Conservation (phyloP, 1,140 invertebrate genomes). For the Papilio aristodemus region DNA sequence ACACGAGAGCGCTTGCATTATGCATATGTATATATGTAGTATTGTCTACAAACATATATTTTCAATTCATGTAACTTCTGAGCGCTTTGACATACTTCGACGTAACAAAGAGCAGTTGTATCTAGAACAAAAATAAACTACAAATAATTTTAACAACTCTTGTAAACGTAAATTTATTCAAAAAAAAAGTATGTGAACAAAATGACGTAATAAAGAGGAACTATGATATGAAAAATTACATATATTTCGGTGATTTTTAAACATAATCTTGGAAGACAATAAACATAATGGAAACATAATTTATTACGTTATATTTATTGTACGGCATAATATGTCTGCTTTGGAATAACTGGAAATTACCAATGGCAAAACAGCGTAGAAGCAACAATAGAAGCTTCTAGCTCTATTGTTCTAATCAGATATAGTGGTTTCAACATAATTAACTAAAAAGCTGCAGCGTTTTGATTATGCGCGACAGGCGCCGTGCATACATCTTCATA, state of each 20-base stretch:
- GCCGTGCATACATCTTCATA: constrained; percentile 24
- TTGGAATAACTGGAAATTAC: neutral
- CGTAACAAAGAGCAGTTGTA: neutral
- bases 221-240: too few species aligned
- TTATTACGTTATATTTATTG: neutral
- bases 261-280: too few species aligned
- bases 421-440: constrained; percentile 26
- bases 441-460: constrained; percentile 26
- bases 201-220: neutral
- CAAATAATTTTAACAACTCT: neutral
- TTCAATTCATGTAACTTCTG: constrained; percentile 16
- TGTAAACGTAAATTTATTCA: neutral
- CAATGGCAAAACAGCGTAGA: neutral
- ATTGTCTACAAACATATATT: constrained; percentile 13
- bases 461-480: constrained; percentile 28
- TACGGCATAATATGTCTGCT: neutral
- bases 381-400: constrained; percentile 18
- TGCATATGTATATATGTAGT: constrained; percentile 2
- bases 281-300: neutral
- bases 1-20: neutral
- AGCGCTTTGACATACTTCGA: constrained; percentile 19
- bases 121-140: neutral
- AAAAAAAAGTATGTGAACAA: too few species aligned
- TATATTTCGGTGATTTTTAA: too few species aligned
- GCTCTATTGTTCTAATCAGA: constrained; percentile 27